A percentile compares a stretch with the other conserved stretches of the same genome.
These are phyloP conservation scores for Biston betularia DNA, from an alignment of 2,888 invertebrate species.

Conservation along the genomic window DNA sequence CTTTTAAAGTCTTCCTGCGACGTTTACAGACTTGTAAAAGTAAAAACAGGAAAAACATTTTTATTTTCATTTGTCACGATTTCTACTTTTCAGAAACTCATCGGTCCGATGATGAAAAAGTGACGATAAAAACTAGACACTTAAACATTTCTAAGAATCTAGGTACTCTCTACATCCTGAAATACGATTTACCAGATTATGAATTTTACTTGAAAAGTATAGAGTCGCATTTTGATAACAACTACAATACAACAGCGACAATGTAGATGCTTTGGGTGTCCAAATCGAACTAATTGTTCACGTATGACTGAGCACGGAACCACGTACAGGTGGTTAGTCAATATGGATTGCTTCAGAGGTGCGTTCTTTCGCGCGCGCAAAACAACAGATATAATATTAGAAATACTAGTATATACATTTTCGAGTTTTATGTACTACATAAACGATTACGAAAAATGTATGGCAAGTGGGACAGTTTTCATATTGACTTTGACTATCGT, in stretches of 20 bases:
- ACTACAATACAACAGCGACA: too few relatives aligned
- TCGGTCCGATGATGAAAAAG: slow-evolving; percentile 3
- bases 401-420: neutral
- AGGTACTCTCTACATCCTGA: slow-evolving; percentile 1
- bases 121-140: slow-evolving; percentile 14
- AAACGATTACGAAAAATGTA: too few relatives aligned
- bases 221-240: slow-evolving; percentile 18
- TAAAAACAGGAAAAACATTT: neutral
- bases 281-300: slow-evolving; percentile 44
- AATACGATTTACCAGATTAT: slow-evolving; percentile 2
- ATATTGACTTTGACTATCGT: too few relatives aligned
- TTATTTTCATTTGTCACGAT: neutral
- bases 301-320: slow-evolving; percentile 42
- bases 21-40: neutral
- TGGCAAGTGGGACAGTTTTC: too few relatives aligned
- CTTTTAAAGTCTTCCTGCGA: too few relatives aligned
- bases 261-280: slow-evolving; percentile 33
- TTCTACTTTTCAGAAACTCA: slow-evolving; percentile 5
- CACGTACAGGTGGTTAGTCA: slow-evolving; percentile 29
- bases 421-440: neutral
- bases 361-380: slow-evolving; percentile 19
- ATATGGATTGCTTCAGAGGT: slow-evolving; percentile 7
- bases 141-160: slow-evolving; percentile 8
- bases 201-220: slow-evolving; percentile 2
- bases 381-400: neutral